Evolutionary conservation across 2,113 vertebrate species (phyloP), one percentile per base, ranked within the genome.

Genomic region (Taxidea taxus): DNA sequence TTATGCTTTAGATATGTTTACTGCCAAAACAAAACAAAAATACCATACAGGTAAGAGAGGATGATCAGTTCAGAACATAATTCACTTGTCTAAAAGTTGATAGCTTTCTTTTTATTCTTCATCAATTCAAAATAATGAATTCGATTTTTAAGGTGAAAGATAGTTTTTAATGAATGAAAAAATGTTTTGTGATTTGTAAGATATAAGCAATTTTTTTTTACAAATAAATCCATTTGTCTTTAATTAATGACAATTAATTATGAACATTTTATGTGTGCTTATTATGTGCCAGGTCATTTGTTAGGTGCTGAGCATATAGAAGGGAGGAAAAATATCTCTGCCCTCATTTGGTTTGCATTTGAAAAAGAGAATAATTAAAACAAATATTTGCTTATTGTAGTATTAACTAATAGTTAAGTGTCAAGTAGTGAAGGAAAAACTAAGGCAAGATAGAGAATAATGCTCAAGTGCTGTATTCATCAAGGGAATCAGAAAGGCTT

Each of bases 21-120:
- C 10, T 37, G 27, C 9, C 68, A 86, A 95, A 87, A 95, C 68
- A 86, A 95, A 87, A 95, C 78, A 9, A 56, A 93, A 93, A 91
- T 34, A 12, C 3, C 29, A 18, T n/a, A 13, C 6, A 64, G 14
- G 31, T 42, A 14, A 60, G 21, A 6, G 39, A 44, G 11, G 23
- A 47, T 44, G 66, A 47, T 70, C 6, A 81, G 29, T 68, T 82
- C 10, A 31, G 44, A 37, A 89, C 1, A 56, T 44, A 89, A 77
- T n/a, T 86, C n/a, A 58, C 2, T 10, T 93, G 66, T 21, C 31
- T 51, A 39, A 66, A 90, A 87, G 58, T 62, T 1, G 3, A 42
- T 54, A 91, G 0, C n/a, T 83, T 89, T 91, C 75, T 75, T 87
- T 12, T 90, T 1, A 23, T 54, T 90, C 42, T 27, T 94, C 7